phyloP scores from a whole-genome alignment of 2,888 invertebrate genomes.

The Acronicta leporina region DNA sequence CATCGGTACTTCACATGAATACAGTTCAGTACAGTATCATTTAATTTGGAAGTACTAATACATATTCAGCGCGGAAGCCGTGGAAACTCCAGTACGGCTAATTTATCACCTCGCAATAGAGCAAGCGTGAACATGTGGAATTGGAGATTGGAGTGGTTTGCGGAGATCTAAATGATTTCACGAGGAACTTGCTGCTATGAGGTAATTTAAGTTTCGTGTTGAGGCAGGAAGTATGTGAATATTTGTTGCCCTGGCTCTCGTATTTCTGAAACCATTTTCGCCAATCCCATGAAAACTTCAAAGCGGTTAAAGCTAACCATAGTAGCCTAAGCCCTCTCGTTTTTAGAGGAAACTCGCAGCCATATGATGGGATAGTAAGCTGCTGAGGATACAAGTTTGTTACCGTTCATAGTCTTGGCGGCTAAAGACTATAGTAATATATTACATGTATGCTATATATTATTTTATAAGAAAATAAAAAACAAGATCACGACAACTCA shows the following conservation, averaged over 20 bases:
- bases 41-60: conserved; percentile 55
- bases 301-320: no score
- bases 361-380: no score
- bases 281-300: background rate
- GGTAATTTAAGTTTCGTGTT: conserved; percentile 3
- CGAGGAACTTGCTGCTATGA: background rate
- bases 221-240: background rate
- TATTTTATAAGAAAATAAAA: no score
- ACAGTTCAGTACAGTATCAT: conserved; percentile 33
- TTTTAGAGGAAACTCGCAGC: no score
- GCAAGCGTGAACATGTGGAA: conserved; percentile 33
- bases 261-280: background rate
- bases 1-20: conserved; percentile 15
- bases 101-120: conserved; percentile 47
- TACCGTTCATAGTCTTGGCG: no score
- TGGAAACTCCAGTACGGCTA: conserved; percentile 29
- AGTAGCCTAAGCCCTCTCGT: no score
- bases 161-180: conserved; percentile 14
- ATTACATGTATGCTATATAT: no score
- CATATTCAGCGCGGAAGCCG: conserved; percentile 50
- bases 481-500: no score
- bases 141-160: conserved; percentile 16
- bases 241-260: background rate
- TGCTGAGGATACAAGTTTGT: no score
- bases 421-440: no score